Evolutionary conservation across 1,140 invertebrate genomes (phyloP), one percentile per base, ranked within the genome.

Genomic region (Mamestra configurata): DNA sequence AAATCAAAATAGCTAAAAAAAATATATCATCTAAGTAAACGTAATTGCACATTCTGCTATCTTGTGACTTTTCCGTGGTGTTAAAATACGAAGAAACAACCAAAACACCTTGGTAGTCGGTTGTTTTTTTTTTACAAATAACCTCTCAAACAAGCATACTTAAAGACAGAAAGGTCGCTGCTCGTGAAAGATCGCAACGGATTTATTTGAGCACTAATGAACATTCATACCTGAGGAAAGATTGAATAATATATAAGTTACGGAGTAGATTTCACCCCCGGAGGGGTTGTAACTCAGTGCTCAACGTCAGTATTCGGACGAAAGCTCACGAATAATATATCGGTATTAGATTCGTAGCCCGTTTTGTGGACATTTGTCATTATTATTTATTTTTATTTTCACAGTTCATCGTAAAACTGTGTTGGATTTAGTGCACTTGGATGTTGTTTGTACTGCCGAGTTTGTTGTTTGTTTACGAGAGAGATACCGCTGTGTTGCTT

Each of bases 211-310:
- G 83, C 82, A 85, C 88, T 90, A 90, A 92, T 91, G 88, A 92
- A 89, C 89, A 90, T 91, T 88, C 89, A 89, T 89, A 93, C 88
- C 89, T 89, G 90, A 92, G 91, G 89, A 91, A 91, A 91, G 86
- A 82, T 84, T 91, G 88, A 92, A 93, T 93, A 88, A 92, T 87
- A 91, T 88, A 93, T 93, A 84, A 90, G 85, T 83, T 83, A 79
- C 82, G 73, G 88, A 89, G 90, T 88, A 88, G 87, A 89, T 89
- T 87, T 83, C 64, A 80, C 86, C 89, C 88, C 72, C 88, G 5
- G 46, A 37, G 86, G 90, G 79, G 76, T 82, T 79, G 83, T 90
- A 91, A 90, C 86, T 92, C 91, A 88, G 84, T 85, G 83, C 59
- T 70, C 81, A n/a, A 46, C 73, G 82, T 84, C 82, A 80, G 84